Conservation (phyloP, 2,888 invertebrate species). For the Crossocerus cetratus region DNA sequence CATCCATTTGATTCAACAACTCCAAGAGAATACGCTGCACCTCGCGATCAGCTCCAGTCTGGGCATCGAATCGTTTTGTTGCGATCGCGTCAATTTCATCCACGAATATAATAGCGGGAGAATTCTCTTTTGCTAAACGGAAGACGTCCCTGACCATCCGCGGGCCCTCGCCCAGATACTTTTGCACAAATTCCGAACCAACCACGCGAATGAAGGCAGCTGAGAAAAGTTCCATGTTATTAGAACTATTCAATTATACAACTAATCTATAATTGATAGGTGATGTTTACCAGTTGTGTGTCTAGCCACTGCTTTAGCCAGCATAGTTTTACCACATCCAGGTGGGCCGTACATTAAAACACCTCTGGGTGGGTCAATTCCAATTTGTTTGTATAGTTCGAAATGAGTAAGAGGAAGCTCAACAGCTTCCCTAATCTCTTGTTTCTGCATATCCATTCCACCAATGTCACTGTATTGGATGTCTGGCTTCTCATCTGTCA, state of each 20-base stretch:
- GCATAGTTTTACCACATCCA: slow-evolving; percentile 99
- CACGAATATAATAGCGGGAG: slow-evolving; percentile 99
- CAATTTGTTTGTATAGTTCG: slow-evolving; percentile 98
- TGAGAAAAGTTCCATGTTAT: slow-evolving; percentile 63
- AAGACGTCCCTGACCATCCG: slow-evolving; percentile 99
- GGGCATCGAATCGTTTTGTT: slow-evolving; percentile 98
- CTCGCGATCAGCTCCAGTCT: slow-evolving; percentile 98
- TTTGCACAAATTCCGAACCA: slow-evolving; percentile 99
- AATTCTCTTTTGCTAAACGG: slow-evolving; percentile 98
- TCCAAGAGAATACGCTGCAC: slow-evolving; percentile 98
- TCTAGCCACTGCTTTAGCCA: slow-evolving; percentile 99
- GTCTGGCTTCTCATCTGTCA: slow-evolving; percentile 96
- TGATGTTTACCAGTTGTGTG: slow-evolving; percentile 90
- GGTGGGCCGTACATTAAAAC: slow-evolving; percentile 99
- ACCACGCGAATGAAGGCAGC: slow-evolving; percentile 99
- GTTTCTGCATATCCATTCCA: slow-evolving; percentile 99
- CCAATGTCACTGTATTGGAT: slow-evolving; percentile 98
- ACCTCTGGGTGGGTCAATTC: slow-evolving; percentile 98
- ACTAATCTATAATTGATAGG: not conserved
- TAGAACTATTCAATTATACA: not conserved
- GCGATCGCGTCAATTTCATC: slow-evolving; percentile 99
- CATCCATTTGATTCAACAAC: slow-evolving; percentile 99
- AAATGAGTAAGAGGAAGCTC: slow-evolving; percentile 98
- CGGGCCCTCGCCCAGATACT: slow-evolving; percentile 99
- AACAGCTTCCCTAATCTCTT: slow-evolving; percentile 99